Percentiles rank a stretch among this genome's conserved stretches.
These are phyloP conservation scores for Anguilla japonica DNA, from an alignment of 2,113 vertebrate species.

Conservation along the genomic window DNA sequence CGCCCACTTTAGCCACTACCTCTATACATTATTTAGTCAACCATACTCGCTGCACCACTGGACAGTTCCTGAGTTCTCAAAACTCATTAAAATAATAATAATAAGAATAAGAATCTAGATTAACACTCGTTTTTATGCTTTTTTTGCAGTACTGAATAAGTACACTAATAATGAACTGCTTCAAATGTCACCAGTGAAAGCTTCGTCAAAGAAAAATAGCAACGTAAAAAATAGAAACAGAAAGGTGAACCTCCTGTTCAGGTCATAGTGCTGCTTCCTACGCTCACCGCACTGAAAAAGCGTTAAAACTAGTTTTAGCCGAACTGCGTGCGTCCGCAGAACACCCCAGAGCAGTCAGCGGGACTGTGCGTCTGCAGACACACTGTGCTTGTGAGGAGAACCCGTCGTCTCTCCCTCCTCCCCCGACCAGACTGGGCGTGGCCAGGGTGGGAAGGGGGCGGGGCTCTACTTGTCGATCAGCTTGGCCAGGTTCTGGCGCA, in stretches of 20 bases:
- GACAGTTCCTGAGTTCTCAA: neutral
- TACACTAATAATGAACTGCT: neutral
- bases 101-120: neutral
- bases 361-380: neutral
- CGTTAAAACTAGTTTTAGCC: neutral
- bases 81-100: neutral
- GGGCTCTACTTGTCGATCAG: conserved; percentile 77
- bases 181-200: neutral
- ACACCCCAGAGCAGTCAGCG: neutral
- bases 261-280: neutral
- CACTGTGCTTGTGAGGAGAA: neutral
- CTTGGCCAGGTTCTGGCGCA: conserved; percentile 87
- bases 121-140: neutral
- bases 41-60: neutral
- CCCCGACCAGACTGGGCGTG: neutral
- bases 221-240: neutral
- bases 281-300: neutral
- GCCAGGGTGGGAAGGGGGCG: neutral
- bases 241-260: neutral
- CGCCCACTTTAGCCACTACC: neutral
- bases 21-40: neutral
- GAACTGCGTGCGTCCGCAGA: neutral
- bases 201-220: neutral
- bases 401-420: neutral
- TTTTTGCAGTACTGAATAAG: neutral